A percentile compares a stretch with the other conserved stretches of the same genome.
These are phyloP conservation scores for Amazona guildingii DNA, from an alignment of 2,113 vertebrate species.

Conservation along the genomic window DNA sequence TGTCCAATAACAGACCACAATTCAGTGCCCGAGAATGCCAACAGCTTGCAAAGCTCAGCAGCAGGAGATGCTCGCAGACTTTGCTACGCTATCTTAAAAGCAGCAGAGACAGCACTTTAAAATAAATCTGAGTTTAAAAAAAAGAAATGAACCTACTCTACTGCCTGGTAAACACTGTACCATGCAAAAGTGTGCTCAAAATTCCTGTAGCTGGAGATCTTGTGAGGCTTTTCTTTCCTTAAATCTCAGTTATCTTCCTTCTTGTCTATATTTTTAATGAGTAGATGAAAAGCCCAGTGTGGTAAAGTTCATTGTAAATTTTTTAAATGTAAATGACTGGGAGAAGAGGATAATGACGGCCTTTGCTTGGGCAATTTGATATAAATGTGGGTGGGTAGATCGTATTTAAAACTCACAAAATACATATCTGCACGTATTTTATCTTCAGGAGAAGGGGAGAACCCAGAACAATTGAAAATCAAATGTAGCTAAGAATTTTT, in stretches of 20 bases:
- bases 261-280: neutral
- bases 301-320: neutral
- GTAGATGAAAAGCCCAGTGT: neutral
- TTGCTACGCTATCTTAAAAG: neutral
- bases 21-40: neutral
- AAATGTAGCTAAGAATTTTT: neutral
- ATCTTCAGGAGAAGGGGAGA: neutral
- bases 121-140: neutral
- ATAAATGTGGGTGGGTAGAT: neutral
- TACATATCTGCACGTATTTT: neutral
- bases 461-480: neutral
- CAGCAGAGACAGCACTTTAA: neutral
- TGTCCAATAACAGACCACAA: constrained; percentile 15
- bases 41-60: neutral
- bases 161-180: neutral
- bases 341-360: neutral
- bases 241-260: neutral
- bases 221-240: neutral
- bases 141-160: neutral
- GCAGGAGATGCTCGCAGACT: neutral
- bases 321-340: neutral
- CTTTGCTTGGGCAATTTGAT: neutral
- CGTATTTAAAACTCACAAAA: neutral
- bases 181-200: neutral
- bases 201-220: neutral